Percentiles rank a stretch among this genome's conserved stretches.
These are phyloP conservation scores for Seriola dumerili DNA, from an alignment of 2,113 vertebrate genomes.

Conservation along the genomic window DNA sequence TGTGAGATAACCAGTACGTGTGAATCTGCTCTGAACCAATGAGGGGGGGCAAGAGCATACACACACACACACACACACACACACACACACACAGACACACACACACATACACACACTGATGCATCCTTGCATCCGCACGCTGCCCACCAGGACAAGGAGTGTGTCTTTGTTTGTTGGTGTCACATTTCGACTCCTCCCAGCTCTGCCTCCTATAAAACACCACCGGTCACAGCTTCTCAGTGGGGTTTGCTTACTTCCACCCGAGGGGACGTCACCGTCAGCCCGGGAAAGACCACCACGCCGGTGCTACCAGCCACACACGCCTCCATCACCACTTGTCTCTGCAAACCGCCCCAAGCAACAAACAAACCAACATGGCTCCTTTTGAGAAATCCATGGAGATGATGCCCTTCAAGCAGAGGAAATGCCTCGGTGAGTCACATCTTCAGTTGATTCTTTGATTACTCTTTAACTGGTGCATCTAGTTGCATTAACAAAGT, in stretches of 20 bases:
- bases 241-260: constrained; percentile 76
- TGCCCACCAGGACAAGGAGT: constrained; percentile 38
- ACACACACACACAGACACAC: constrained; percentile 17
- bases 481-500: background rate
- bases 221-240: background rate
- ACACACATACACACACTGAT: constrained; percentile 18
- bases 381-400: constrained; percentile 87
- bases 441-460: background rate
- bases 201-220: constrained; percentile 72
- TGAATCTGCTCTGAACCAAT: constrained; percentile 59
- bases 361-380: constrained; percentile 75
- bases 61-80: constrained; percentile 9
- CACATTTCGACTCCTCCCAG: constrained; percentile 70
- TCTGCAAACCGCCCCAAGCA: constrained; percentile 40
- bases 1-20: constrained; percentile 66
- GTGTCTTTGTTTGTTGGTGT: constrained; percentile 60
- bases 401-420: constrained; percentile 86
- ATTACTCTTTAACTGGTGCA: background rate
- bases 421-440: constrained; percentile 85
- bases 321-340: constrained; percentile 36
- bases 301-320: constrained; percentile 16
- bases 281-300: constrained; percentile 54
- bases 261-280: constrained; percentile 76
- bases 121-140: constrained; percentile 18
- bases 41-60: background rate